Evolutionary conservation across 2,113 vertebrate species (phyloP).

Genomic region (human (Homo sapiens)): DNA sequence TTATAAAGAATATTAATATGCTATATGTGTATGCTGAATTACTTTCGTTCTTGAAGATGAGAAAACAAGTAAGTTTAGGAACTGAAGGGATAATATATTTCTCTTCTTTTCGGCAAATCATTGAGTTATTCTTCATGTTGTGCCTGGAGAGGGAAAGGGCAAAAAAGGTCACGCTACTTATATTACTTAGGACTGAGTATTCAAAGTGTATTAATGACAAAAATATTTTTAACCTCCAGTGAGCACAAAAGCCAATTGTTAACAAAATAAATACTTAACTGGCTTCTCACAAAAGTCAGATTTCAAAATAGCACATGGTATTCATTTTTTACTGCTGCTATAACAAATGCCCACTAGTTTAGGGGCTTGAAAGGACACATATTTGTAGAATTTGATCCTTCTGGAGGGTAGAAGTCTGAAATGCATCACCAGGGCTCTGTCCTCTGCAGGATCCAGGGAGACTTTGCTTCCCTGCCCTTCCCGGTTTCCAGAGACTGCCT

Average conservation of each 20-base stretch:
- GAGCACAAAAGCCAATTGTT: not conserved
- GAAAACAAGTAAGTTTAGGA: not conserved
- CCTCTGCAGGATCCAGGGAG: not conserved
- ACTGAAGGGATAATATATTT: not conserved
- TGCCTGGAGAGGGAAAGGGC: not conserved
- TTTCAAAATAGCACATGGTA: not conserved
- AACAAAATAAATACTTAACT: not conserved
- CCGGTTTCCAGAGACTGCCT: not conserved
- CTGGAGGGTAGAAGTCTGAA: not conserved
- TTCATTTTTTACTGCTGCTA: not conserved
- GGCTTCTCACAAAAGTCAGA: not conserved
- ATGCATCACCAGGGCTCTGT: not conserved
- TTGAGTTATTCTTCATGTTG: not conserved
- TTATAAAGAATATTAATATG: not conserved
- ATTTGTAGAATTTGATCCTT: not conserved
- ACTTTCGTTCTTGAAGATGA: not conserved
- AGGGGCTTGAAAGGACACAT: not conserved
- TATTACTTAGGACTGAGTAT: not conserved
- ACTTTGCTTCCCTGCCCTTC: not conserved
- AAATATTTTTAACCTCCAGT: not conserved
- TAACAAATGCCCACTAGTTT: not conserved
- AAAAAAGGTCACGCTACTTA: not conserved
- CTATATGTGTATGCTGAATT: not conserved
- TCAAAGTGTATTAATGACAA: not conserved
- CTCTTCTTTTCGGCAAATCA: not conserved